phyloP scores from a whole-genome alignment of 2,888 invertebrate genomes.

The Endotricha flammealis region DNA sequence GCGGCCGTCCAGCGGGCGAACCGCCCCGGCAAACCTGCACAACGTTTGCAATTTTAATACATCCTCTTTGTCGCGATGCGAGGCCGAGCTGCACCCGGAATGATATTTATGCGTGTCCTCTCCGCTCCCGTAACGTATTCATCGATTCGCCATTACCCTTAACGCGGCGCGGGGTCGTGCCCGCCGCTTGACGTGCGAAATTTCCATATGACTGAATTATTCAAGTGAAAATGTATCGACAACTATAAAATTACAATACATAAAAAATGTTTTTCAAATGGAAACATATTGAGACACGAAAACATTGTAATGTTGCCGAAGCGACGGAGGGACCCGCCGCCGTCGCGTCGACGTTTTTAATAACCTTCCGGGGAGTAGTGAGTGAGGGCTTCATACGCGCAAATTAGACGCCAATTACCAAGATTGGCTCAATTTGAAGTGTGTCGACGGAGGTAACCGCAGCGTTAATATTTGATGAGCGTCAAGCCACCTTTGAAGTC shows the following conservation, averaged over 20 bases:
- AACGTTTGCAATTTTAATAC: too few relatives aligned
- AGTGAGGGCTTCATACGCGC: neutral
- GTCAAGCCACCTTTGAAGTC: neutral
- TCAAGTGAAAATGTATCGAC: slow-evolving; percentile 14
- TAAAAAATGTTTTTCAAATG: slow-evolving; percentile 4
- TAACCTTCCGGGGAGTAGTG: neutral
- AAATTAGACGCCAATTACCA: neutral
- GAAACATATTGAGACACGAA: slow-evolving; percentile 1
- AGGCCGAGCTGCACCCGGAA: neutral
- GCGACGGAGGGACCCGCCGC: neutral
- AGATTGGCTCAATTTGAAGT: neutral
- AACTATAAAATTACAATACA: slow-evolving; percentile 7
- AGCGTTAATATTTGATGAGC: neutral
- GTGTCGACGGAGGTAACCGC: neutral
- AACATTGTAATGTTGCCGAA: neutral
- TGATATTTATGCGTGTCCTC: slow-evolving; percentile 5
- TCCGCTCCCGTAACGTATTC: slow-evolving; percentile 12
- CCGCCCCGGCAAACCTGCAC: neutral
- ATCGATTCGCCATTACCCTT: slow-evolving; percentile 25
- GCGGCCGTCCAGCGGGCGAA: neutral
- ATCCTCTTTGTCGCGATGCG: too few relatives aligned
- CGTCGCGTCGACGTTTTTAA: neutral
- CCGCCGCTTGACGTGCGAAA: slow-evolving; percentile 10
- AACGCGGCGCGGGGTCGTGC: slow-evolving; percentile 10
- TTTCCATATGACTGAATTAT: slow-evolving; percentile 17